Evolutionary conservation across 2,113 vertebrate genomes (phyloP), one percentile per base, ranked within the genome.

Genomic region (Malaclemys terrapin): DNA sequence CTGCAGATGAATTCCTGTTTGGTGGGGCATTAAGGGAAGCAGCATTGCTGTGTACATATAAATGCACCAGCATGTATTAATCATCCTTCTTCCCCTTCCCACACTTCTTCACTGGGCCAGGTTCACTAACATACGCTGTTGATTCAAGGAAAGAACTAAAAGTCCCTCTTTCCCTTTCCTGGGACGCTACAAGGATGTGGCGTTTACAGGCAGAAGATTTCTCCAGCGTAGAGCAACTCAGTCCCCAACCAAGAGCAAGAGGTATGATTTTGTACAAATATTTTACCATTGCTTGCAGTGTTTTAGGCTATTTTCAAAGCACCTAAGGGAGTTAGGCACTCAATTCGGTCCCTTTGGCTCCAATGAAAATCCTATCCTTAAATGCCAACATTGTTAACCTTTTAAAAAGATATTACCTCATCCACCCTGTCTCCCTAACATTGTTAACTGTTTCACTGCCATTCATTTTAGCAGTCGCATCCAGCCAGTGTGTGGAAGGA

Each of bases 151-250:
- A 75, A 75, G 20, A 75, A n/a, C 20, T 75, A 42, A 72, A 38
- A 5, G 20, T 75, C 69, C 29, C 59, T 13, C 29, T 10, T 14
- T 84, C 13, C 62, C 24, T 53, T 81, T 69, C 59, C 14, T 22
- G 20, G 20, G 69, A n/a, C 11, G 20, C 38, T 75, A 22, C n/a
- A 72, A 20, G 20, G 2, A 42, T 1, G 20, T 72, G 69, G n/a
- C 69, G 11, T 52, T 82, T 72, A 81, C 6, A 31, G 83, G 59
- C 2, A 93, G 90, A 85, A 22, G 0, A 82, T 2, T 85, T 90
- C 93, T 93, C 81, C 80, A 94, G 54, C 11, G n/a, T 82, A 84
- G 62, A 90, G 31, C 19, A 27, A 85, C 31, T 87, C 69, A 9
- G 62, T 38, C 14, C 54, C 92, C 3, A 10, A 47, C 59, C 85